Percentiles rank a stretch among this genome's conserved stretches.
Conservation (phyloP, 2,113 vertebrate genomes). For the Indicator maculatus region DNA sequence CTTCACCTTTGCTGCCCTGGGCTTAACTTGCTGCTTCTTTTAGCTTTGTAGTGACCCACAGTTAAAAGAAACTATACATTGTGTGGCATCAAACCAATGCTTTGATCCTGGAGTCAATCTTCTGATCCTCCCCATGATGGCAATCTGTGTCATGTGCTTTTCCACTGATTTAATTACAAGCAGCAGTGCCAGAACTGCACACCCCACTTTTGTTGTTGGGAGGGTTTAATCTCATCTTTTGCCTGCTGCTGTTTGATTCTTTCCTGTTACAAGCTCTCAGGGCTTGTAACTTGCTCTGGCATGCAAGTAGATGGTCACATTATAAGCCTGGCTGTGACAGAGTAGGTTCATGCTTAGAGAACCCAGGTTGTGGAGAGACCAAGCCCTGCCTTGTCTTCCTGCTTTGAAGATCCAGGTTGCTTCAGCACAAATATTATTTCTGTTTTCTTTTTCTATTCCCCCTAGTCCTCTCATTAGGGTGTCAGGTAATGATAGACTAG, state of each 20-base stretch:
- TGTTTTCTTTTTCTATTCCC: too few relatives aligned
- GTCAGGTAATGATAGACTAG: too few relatives aligned
- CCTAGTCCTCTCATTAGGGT: too few relatives aligned
- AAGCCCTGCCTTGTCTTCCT: neutral
- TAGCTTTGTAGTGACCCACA: neutral
- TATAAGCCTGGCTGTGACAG: neutral
- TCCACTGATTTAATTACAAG: neutral
- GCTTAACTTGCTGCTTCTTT: accelerated
- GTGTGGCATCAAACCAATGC: accelerated
- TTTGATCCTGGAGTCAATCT: neutral
- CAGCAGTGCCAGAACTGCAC: neutral
- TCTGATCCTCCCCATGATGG: neutral
- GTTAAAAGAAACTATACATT: neutral
- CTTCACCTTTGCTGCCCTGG: neutral
- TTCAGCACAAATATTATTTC: neutral
- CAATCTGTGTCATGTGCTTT: neutral
- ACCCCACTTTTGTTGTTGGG: neutral
- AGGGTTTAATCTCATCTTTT: neutral
- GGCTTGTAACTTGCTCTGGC: neutral
- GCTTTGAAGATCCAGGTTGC: neutral
- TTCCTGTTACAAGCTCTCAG: neutral
- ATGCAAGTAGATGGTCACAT: neutral
- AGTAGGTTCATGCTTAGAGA: neutral
- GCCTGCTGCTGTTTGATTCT: neutral
- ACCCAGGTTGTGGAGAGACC: neutral